A percentile compares a stretch with the other conserved stretches of the same genome.
Evolutionary conservation across 2,113 vertebrate species (phyloP).

Genomic region (Poeciliopsis occidentalis): DNA sequence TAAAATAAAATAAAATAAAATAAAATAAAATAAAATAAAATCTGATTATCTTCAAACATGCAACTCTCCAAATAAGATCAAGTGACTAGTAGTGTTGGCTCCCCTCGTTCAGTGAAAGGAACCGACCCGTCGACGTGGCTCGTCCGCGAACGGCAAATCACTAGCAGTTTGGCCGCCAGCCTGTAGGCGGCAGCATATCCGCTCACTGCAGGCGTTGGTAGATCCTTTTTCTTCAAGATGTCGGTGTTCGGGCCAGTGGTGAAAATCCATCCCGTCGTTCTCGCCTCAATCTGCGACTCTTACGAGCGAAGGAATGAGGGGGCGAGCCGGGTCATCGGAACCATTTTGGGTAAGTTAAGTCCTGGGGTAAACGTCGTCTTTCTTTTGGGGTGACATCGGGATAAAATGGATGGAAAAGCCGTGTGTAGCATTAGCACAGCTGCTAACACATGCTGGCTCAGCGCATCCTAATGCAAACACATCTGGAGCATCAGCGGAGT

Average conservation of each 20-base stretch:
- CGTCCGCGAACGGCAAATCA: not conserved
- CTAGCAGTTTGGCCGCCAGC: constrained; percentile 31
- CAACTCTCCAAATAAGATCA: not conserved
- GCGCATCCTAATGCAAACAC: not conserved
- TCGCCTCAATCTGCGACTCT: constrained; percentile 93
- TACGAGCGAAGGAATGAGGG: constrained; percentile 95
- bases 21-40: too few relatives aligned
- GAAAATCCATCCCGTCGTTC: constrained; percentile 92
- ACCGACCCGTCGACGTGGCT: not conserved
- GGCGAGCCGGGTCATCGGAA: constrained; percentile 92
- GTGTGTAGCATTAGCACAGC: constrained; percentile 15
- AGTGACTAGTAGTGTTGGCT: not conserved
- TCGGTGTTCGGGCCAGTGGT: constrained; percentile 91
- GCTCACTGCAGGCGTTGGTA: accelerated
- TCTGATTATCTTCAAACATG: not conserved
- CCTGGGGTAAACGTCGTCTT: accelerated
- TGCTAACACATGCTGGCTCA: constrained; percentile 16
- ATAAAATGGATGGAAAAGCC: not conserved
- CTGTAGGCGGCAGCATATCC: constrained; percentile 37
- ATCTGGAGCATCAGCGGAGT: not conserved
- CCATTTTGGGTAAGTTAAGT: constrained; percentile 85
- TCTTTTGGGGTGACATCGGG: accelerated
- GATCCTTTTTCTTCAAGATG: constrained; percentile 73
- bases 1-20: too few relatives aligned
- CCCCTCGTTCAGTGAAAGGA: not conserved